A percentile compares a stretch with the other conserved stretches of the same genome.
Conservation (phyloP, 2,888 invertebrate genomes). For the Acronicta aceris region DNA sequence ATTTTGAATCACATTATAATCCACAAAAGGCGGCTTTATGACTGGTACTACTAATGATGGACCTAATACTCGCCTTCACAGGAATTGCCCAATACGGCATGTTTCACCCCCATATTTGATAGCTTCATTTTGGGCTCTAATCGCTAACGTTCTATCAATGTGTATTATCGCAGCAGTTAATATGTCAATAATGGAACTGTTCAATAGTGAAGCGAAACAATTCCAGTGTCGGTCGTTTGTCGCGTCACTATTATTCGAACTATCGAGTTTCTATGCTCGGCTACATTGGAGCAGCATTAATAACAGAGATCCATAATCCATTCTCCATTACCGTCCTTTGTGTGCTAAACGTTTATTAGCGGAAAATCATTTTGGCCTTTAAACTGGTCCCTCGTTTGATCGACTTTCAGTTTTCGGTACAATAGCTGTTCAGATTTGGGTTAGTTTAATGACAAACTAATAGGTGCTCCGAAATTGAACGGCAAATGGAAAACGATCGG, state of each 20-base stretch:
- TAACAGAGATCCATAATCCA: constrained; percentile 65
- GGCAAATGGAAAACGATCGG: constrained; percentile 32
- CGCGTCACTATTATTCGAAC: constrained; percentile 49
- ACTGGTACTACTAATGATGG: too few relatives aligned
- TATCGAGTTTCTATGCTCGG: constrained; percentile 50
- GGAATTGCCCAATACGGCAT: too few relatives aligned
- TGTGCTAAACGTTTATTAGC: constrained; percentile 71
- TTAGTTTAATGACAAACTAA: constrained; percentile 49
- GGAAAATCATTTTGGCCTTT: constrained; percentile 71
- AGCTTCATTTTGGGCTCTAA: constrained; percentile 22
- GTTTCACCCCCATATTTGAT: neutral
- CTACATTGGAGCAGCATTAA: constrained; percentile 63
- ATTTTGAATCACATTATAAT: too few relatives aligned
- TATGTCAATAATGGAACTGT: constrained; percentile 44
- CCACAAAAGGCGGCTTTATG: too few relatives aligned
- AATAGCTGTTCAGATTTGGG: constrained; percentile 51
- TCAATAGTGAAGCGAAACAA: constrained; percentile 50
- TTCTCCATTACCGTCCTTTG: constrained; percentile 73
- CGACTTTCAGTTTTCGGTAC: constrained; percentile 60
- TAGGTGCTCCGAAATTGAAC: constrained; percentile 40
- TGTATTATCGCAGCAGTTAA: constrained; percentile 45
- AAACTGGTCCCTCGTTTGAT: constrained; percentile 59
- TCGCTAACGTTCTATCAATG: constrained; percentile 30
- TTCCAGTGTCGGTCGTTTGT: constrained; percentile 39
- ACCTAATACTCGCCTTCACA: too few relatives aligned